Evolutionary conservation across 2,888 invertebrate species (phyloP).

Genomic region (Cheilosia grossa): DNA sequence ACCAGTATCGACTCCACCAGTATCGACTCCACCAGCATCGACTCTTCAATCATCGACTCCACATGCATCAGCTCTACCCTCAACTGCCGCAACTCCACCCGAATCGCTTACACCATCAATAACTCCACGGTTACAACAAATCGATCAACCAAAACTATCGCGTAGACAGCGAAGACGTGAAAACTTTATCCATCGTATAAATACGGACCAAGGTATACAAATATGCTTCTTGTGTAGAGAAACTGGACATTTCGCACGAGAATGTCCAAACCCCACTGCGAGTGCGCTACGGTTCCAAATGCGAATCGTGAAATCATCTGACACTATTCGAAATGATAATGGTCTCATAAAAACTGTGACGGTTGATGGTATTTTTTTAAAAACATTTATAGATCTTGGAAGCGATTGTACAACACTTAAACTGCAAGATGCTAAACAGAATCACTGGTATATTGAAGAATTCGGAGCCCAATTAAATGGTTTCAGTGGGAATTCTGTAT

Average conservation of each 20-base stretch:
- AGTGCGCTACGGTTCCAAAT: background rate
- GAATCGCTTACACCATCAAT: too few relatives aligned
- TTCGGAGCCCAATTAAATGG: background rate
- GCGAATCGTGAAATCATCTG: background rate
- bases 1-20: background rate
- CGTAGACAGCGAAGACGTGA: too few relatives aligned
- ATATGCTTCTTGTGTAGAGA: background rate
- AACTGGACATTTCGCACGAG: background rate
- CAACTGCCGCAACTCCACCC: too few relatives aligned
- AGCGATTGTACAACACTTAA: conserved; percentile 2
- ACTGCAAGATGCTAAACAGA: background rate
- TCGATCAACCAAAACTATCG: too few relatives aligned
- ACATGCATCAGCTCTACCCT: too few relatives aligned
- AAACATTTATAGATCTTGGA: background rate
- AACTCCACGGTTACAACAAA: too few relatives aligned
- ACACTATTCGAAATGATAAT: background rate
- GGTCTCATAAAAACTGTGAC: background rate
- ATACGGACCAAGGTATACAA: background rate
- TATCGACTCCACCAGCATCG: background rate
- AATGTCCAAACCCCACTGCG: background rate
- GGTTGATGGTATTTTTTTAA: background rate
- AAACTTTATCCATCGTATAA: background rate
- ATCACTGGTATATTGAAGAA: background rate
- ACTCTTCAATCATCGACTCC: too few relatives aligned
- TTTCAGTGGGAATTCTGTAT: background rate